A percentile compares a stretch with the other conserved stretches of the same genome.
Conservation (phyloP, 2,888 invertebrate species). For the Schrankia costaestrigalis region DNA sequence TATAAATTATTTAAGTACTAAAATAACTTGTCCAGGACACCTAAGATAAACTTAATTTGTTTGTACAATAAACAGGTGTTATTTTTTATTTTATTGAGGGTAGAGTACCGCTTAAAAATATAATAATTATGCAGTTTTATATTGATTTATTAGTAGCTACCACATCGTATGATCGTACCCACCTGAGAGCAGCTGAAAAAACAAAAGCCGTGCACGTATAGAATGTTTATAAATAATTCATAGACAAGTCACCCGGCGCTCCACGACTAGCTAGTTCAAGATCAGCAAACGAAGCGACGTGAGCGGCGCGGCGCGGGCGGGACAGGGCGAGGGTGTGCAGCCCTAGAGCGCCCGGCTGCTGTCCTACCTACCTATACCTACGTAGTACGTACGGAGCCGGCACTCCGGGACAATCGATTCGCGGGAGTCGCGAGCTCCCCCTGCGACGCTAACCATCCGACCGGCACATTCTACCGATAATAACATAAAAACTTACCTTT, state of each 20-base stretch:
- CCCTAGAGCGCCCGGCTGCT: slow-evolving; percentile 31
- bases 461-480: slow-evolving; percentile 43
- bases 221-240: slow-evolving; percentile 55
- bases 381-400: slow-evolving; percentile 34
- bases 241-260: slow-evolving; percentile 39
- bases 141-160: too few relatives aligned
- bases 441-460: slow-evolving; percentile 46
- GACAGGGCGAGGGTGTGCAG: slow-evolving; percentile 59
- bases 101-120: too few relatives aligned
- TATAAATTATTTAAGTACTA: too few relatives aligned
- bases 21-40: too few relatives aligned
- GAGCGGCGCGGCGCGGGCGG: slow-evolving; percentile 38
- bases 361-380: slow-evolving; percentile 30
- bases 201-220: slow-evolving; percentile 31
- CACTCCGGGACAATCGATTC: slow-evolving; percentile 69
- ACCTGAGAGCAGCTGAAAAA: slow-evolving; percentile 34
- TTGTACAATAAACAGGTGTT: too few relatives aligned
- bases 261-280: slow-evolving; percentile 49
- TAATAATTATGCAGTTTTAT: too few relatives aligned
- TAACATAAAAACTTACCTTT: slow-evolving; percentile 71
- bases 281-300: slow-evolving; percentile 55
- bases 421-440: slow-evolving; percentile 57
- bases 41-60: too few relatives aligned
- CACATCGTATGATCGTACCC: slow-evolving; percentile 6
- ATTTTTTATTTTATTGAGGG: too few relatives aligned